These are phyloP conservation scores for Micromys minutus DNA, from an alignment of 2,113 vertebrate genomes.

Conservation along the genomic window DNA sequence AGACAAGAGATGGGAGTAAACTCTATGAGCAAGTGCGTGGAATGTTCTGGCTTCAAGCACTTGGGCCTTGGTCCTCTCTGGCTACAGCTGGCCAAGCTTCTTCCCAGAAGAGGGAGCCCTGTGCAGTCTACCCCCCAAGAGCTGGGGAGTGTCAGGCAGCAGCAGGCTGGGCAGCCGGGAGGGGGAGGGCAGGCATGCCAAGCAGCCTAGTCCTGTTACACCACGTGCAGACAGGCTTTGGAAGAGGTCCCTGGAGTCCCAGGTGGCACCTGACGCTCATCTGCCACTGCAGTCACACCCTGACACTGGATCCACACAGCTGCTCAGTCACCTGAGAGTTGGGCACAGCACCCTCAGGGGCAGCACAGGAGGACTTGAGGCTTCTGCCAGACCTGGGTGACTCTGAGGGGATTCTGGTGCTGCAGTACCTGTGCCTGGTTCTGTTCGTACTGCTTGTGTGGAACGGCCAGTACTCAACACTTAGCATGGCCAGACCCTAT, in stretches of 20 bases:
- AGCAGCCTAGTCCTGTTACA: slow-evolving; percentile 14
- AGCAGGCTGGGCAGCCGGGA: not conserved
- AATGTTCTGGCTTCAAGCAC: not conserved
- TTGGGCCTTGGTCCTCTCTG: accelerated
- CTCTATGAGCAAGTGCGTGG: not conserved
- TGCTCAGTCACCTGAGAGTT: slow-evolving; percentile 71
- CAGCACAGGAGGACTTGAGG: slow-evolving; percentile 47
- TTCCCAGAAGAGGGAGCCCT: not conserved
- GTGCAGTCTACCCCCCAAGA: accelerated
- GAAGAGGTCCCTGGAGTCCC: not conserved
- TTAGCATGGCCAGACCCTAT: not conserved
- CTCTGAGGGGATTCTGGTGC: not conserved
- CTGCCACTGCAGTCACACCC: slow-evolving; percentile 76
- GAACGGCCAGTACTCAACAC: not conserved
- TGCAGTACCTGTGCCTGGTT: not conserved
- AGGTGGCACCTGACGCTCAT: slow-evolving; percentile 67
- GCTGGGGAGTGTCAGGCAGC: not conserved
- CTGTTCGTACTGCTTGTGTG: no score
- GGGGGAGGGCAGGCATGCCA: not conserved
- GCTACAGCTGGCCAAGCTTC: not conserved
- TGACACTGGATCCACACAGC: slow-evolving; percentile 82
- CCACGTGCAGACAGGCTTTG: slow-evolving; percentile 59
- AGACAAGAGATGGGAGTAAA: not conserved
- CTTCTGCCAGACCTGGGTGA: not conserved
- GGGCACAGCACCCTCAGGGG: slow-evolving; percentile 48